A percentile compares a stretch with the other conserved stretches of the same genome.
Evolutionary conservation across 2,888 invertebrate genomes (phyloP).

Genomic region (Notocelia uddmanniana): DNA sequence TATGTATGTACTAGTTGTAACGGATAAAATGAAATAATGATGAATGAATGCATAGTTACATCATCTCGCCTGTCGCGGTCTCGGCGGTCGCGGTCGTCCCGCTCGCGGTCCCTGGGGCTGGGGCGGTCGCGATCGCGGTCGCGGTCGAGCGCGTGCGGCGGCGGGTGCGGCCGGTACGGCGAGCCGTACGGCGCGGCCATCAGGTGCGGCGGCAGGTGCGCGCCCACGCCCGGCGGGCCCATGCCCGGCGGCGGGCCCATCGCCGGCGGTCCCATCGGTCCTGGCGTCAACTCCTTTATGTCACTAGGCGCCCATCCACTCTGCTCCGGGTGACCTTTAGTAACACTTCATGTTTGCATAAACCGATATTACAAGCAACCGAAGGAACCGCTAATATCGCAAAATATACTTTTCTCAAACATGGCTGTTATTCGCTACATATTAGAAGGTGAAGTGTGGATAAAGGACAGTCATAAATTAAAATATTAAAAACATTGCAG

Average conservation of each 20-base stretch:
- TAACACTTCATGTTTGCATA: not conserved
- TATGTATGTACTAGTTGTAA: too few relatives aligned
- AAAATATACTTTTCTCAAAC: too few relatives aligned
- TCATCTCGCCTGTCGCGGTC: constrained; percentile 75
- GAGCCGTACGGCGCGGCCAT: constrained; percentile 53
- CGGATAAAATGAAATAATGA: too few relatives aligned
- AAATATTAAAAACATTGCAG: too few relatives aligned
- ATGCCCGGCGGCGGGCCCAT: constrained; percentile 65
- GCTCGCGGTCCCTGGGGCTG: constrained; percentile 64
- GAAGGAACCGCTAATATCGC: too few relatives aligned
- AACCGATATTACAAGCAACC: not conserved
- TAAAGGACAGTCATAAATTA: too few relatives aligned
- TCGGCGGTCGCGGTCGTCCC: constrained; percentile 60
- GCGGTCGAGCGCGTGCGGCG: constrained; percentile 59
- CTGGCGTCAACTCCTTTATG: constrained; percentile 90
- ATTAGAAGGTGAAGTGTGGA: too few relatives aligned
- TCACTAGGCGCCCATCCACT: constrained; percentile 88
- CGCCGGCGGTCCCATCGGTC: constrained; percentile 72
- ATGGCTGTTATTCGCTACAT: too few relatives aligned
- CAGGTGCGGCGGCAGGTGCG: constrained; percentile 61
- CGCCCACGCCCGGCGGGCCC: constrained; percentile 61
- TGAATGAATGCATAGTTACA: constrained; percentile 56
- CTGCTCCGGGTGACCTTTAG: constrained; percentile 74
- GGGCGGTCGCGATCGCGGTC: constrained; percentile 65
- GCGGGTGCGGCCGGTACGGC: constrained; percentile 62